These are phyloP conservation scores for Nephrotoma appendiculata DNA, from an alignment of 2,888 invertebrate genomes.

Conservation along the genomic window DNA sequence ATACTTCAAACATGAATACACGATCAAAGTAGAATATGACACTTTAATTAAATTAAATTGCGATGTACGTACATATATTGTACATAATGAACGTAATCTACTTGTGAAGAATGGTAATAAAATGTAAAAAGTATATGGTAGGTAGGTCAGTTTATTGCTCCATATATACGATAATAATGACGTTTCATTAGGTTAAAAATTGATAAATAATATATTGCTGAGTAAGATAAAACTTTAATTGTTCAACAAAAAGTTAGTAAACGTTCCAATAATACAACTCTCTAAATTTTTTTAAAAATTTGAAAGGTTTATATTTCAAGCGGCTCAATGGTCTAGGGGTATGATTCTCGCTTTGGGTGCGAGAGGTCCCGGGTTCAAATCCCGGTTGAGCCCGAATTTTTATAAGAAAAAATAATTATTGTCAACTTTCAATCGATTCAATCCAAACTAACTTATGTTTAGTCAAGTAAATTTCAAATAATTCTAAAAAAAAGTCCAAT, in stretches of 20 bases:
- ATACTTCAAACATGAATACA: too few species aligned
- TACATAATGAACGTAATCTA: too few species aligned
- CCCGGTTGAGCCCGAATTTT: constrained; percentile 38
- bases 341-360: constrained; percentile 47
- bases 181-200: neutral
- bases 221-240: neutral
- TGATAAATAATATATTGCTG: neutral
- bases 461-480: too few species aligned
- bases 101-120: too few species aligned
- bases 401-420: neutral
- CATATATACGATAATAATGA: neutral
- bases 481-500: too few species aligned
- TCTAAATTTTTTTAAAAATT: neutral
- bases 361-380: constrained; percentile 48
- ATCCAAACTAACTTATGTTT: too few species aligned
- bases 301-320: neutral
- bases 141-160: too few species aligned
- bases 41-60: too few species aligned
- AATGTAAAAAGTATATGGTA: too few species aligned
- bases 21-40: too few species aligned
- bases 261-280: neutral
- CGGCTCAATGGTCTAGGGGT: constrained; percentile 42
- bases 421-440: too few species aligned
- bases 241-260: neutral
- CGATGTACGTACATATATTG: too few species aligned